These are phyloP conservation scores for Pao palembangensis DNA, from an alignment of 2,113 vertebrate genomes.

Conservation along the genomic window DNA sequence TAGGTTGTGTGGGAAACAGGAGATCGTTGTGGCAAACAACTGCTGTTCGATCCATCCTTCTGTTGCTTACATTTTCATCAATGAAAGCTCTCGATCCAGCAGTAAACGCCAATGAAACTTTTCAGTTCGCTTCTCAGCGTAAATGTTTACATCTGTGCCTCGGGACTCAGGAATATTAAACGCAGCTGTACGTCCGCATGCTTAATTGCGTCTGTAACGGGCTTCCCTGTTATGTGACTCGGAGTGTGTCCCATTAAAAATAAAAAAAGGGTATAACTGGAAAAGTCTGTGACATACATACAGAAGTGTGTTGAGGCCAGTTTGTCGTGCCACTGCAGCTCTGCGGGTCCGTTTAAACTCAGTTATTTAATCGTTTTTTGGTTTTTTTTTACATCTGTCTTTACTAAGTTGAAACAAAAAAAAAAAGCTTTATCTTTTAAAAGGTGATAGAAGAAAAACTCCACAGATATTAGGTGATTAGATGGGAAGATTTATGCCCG, in stretches of 20 bases:
- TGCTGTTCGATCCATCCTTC: conserved; percentile 35
- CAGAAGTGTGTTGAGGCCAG: background rate
- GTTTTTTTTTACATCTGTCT: too few species aligned
- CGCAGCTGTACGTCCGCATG: conserved; percentile 10
- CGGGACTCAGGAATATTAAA: too few species aligned
- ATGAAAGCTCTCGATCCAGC: conserved; percentile 36
- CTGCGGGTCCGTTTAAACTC: too few species aligned
- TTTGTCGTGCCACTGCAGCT: too few species aligned
- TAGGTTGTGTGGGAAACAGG: conserved; percentile 31
- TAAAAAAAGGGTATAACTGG: conserved; percentile 19
- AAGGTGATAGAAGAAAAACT: background rate
- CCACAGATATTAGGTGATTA: background rate
- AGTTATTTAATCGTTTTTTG: too few species aligned
- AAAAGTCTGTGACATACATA: conserved; percentile 19
- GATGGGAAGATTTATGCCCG: conserved; percentile 26
- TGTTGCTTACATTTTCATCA: conserved; percentile 19
- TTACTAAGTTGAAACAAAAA: background rate
- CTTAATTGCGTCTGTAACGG: conserved; percentile 21
- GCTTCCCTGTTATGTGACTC: conserved; percentile 10
- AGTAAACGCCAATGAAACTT: conserved; percentile 6
- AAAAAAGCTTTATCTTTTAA: background rate
- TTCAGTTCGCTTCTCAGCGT: conserved; percentile 2
- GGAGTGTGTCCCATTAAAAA: conserved; percentile 13
- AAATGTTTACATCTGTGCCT: conserved; percentile 8
- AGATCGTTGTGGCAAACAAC: conserved; percentile 42